Conservation (phyloP, 2,113 vertebrate genomes). For the Amazona vittata region DNA sequence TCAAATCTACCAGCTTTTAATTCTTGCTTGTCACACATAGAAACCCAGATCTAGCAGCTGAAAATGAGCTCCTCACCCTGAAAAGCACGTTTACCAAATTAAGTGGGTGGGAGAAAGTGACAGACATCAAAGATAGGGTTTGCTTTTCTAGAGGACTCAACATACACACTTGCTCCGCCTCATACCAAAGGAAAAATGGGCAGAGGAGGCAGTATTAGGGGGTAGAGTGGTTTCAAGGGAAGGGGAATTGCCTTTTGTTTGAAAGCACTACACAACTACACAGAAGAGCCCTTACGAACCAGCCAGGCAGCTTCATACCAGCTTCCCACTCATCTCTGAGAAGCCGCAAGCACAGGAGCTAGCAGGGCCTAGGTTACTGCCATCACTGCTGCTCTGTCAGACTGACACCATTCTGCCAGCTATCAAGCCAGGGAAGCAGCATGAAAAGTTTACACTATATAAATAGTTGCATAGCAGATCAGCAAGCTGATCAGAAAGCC, state of each 20-base stretch:
- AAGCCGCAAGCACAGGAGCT: background rate
- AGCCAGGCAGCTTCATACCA: background rate
- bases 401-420: background rate
- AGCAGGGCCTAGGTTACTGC: background rate
- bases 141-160: background rate
- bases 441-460: rapidly evolving
- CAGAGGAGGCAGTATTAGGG: background rate
- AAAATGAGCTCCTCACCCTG: background rate
- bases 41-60: background rate
- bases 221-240: background rate
- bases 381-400: background rate
- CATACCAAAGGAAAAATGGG: background rate
- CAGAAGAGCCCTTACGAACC: background rate
- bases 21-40: background rate
- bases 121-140: background rate
- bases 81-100: background rate
- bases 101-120: background rate
- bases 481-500: background rate
- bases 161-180: rapidly evolving
- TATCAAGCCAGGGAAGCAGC: background rate
- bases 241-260: background rate
- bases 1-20: background rate
- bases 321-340: background rate
- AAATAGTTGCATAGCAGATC: rapidly evolving
- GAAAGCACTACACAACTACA: background rate